A percentile compares a stretch with the other conserved stretches of the same genome.
phyloP scores from a whole-genome alignment of 2,113 vertebrate species.

The Ophiodon elongatus region DNA sequence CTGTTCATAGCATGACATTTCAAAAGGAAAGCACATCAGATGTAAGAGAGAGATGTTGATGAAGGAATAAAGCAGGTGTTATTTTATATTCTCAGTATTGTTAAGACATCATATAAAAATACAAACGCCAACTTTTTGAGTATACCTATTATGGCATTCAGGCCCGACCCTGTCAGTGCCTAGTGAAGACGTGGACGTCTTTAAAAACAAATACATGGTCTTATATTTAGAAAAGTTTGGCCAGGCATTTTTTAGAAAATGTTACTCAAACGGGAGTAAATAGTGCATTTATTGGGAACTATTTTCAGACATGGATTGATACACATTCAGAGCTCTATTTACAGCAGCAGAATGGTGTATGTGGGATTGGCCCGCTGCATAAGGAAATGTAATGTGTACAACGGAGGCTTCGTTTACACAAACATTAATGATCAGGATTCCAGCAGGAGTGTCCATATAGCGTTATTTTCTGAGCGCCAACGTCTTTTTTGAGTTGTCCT shows the following conservation, averaged over 20 bases:
- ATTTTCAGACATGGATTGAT: neutral
- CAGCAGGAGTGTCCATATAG: neutral
- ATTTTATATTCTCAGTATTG: neutral
- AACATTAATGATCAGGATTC: neutral
- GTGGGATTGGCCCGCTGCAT: no score
- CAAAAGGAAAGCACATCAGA: neutral
- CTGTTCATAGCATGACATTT: neutral
- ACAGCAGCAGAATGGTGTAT: neutral
- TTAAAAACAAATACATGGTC: neutral
- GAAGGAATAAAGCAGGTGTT: neutral
- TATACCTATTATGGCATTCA: neutral
- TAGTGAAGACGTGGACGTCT: neutral
- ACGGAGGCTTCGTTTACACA: neutral
- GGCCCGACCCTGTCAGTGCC: neutral
- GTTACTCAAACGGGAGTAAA: neutral
- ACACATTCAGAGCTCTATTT: neutral
- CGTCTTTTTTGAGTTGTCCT: neutral
- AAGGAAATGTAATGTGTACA: neutral
- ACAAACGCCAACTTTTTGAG: neutral
- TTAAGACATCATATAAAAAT: neutral
- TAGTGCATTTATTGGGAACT: neutral
- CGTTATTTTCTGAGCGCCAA: neutral
- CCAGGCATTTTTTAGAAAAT: neutral
- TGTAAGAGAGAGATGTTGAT: neutral
- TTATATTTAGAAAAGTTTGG: neutral